phyloP scores from a whole-genome alignment of 2,888 invertebrate genomes.

The Heliconius erato region DNA sequence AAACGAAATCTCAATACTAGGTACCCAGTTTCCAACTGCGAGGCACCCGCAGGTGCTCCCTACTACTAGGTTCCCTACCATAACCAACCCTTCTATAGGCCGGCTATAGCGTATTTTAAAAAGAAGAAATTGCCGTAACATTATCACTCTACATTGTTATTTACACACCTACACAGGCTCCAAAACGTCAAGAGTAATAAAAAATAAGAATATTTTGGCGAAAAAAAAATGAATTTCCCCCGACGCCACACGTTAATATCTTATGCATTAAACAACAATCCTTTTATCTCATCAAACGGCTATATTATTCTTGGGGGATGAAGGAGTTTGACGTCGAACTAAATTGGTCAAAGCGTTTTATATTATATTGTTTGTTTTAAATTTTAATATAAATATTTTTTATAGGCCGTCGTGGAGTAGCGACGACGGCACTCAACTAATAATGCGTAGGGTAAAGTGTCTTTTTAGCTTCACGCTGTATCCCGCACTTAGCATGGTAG shows the following conservation, averaged over 20 bases:
- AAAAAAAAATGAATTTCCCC: conserved; percentile 21
- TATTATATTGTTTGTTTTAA: conserved; percentile 27
- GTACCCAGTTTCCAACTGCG: background rate
- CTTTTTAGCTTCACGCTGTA: too few species aligned
- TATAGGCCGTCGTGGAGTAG: background rate
- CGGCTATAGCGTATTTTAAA: background rate
- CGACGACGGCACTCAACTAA: too few species aligned
- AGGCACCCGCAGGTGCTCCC: too few species aligned
- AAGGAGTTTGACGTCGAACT: conserved; percentile 46
- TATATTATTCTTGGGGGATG: conserved; percentile 22
- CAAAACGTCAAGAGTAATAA: conserved; percentile 1
- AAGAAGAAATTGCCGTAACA: too few species aligned
- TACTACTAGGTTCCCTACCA: too few species aligned
- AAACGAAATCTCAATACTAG: background rate
- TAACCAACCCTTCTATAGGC: background rate
- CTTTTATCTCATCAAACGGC: conserved; percentile 18
- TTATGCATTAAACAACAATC: conserved; percentile 36
- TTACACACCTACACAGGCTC: background rate
- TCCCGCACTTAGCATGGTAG: too few species aligned
- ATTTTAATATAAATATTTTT: background rate
- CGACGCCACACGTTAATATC: conserved; percentile 34
- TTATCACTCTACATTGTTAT: background rate
- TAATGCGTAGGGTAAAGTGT: too few species aligned
- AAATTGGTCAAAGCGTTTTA: conserved; percentile 39
- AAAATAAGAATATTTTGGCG: background rate